These are phyloP conservation scores for Threskiornis aethiopicus DNA, from an alignment of 2,797 vertebrate species.

Conservation along the genomic window DNA sequence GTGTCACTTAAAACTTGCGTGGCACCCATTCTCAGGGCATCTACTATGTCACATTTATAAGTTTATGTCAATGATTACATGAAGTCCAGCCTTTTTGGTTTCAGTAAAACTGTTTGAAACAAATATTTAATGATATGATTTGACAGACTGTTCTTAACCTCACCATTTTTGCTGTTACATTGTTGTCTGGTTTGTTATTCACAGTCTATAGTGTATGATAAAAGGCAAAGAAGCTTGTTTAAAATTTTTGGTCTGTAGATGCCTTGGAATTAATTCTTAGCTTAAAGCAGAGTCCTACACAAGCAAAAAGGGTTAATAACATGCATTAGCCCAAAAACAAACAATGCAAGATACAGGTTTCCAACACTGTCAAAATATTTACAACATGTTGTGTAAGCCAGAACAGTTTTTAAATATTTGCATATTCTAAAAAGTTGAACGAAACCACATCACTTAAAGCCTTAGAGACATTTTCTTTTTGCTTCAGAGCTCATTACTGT, in stretches of 20 bases:
- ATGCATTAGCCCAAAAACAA: background rate
- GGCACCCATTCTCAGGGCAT: background rate
- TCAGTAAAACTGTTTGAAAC: background rate
- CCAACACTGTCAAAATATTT: conserved; percentile 27
- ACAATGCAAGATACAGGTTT: background rate
- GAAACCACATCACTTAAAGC: background rate
- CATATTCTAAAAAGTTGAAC: background rate
- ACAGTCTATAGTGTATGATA: background rate
- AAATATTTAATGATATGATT: background rate
- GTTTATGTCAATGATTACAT: background rate
- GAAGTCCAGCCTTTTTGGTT: background rate
- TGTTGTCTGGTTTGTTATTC: background rate
- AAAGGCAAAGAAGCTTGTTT: background rate
- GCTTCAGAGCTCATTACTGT: background rate
- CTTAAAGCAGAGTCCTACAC: background rate
- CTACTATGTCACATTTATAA: background rate
- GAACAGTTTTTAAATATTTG: background rate
- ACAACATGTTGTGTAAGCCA: background rate
- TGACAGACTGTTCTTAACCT: background rate
- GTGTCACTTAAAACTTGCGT: background rate
- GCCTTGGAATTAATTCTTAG: background rate
- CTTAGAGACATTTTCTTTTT: background rate
- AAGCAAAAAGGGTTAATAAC: background rate
- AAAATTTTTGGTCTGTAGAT: background rate
- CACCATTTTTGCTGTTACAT: background rate